Evolutionary conservation across 1,140 invertebrate species (phyloP), one percentile per base, ranked within the genome.

Genomic region (Coboldia fuscipes): DNA sequence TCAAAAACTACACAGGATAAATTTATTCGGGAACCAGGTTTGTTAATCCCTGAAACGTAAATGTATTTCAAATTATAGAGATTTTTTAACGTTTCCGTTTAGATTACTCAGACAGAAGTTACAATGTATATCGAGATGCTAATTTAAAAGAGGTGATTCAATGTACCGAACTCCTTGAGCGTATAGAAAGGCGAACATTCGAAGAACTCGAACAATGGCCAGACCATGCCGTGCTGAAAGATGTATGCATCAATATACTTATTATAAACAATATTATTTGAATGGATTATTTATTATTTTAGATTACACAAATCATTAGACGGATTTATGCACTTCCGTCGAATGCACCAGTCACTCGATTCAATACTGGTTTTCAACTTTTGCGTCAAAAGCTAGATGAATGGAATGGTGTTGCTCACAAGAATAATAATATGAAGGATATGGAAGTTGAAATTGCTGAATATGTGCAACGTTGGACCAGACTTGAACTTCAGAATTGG

Each of bases 401-500:
- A 41, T 97, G 90, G 92, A 85, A 96, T 53, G 71, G 75, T 43
- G 80, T 85, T 46, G 88, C 90, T 0, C 82, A 88, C 42, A 72
- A 66, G 40, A 75, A 73, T 3, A 84, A 96, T 21, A 86, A 81
- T 37, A 53, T 99, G 45, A 60, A 67, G 0, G 61, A 70, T 0
- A 60, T 82, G 37, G 65, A 82, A 8, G 51, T 68, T 14, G 58
- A 64, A 27, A 56, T 97, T 1, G 81, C 77, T 2, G 61, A 75
- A 35, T 70, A 84, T 42, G 81, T 97, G 28, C 73, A 94, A 29
- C 63, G 70, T 18, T 98, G 90, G 92, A 69, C 92, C 35, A 80
- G 84, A 54, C 49, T 93, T 2, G 94, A 98, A 56, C 63, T 99
- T 30, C 66, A 67, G 21, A 70, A 71, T 42, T 93, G 88, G 86